Evolutionary conservation across 2,113 vertebrate species (phyloP), one percentile per base, ranked within the genome.

Genomic region (Proteles cristata): DNA sequence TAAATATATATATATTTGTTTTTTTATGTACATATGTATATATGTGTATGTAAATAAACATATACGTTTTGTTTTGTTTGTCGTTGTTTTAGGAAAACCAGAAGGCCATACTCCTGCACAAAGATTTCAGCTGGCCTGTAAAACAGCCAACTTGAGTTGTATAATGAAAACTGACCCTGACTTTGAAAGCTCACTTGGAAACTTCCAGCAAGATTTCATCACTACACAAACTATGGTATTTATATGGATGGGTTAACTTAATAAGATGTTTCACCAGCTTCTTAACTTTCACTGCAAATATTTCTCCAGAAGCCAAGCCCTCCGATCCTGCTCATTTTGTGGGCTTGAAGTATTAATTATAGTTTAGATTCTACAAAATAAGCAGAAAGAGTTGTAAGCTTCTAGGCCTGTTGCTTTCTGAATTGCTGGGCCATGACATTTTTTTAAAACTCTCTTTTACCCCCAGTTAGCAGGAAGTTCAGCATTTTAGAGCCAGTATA

Each of bases 261-360:
- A 98, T 74, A 92, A 97, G 97, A 35, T 74, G 90, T 97, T 98
- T 97, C 88, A 90, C 80, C 68, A 76, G 94, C 84, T 98, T 97
- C 92, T 68, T 92, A 98, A 94, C 90, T 92, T 96, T 90, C 96
- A 96, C 17, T 97, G 73, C 77, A 98, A 97, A 65, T 96, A 96
- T 95, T 97, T 97, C 88, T 80, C 79, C 65, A 89, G 74, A 93
- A 96, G 92, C 91, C 94, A 87, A 91, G 55, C 31, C 93, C 89
- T 83, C 86, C 73, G 80, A 89, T 79, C 86, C 66, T 1, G 3
- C 39, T 91, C 61, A 93, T 91, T 96, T 90, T 93, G 89, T 94
- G 89, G 86, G 31, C 55, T 93, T 65, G 33, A 91, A 85, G 88
- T 77, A 97, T 96, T 97, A 95, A 96, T 98, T 96, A 96, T 71